phyloP scores from a whole-genome alignment of 2,888 invertebrate genomes.

The Serrognathus titanus region DNA sequence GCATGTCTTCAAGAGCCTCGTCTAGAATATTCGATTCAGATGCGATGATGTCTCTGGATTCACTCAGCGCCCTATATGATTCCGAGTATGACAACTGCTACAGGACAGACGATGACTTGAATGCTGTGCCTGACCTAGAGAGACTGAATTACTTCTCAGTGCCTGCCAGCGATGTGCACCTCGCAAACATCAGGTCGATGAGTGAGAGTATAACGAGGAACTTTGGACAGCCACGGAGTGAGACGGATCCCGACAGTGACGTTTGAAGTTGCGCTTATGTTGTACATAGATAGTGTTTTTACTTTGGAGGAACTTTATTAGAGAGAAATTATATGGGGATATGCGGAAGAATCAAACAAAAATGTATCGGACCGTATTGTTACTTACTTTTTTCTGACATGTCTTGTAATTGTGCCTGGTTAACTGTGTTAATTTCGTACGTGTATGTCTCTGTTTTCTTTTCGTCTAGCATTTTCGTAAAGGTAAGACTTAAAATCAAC shows the following conservation, averaged over 20 bases:
- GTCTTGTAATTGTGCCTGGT: not conserved
- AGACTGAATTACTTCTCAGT: conserved; percentile 49
- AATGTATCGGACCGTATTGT: not conserved
- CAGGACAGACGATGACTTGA: conserved; percentile 52
- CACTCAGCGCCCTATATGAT: conserved; percentile 80
- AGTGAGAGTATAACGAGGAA: conserved; percentile 74
- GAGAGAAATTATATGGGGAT: no score
- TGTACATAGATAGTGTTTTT: not conserved
- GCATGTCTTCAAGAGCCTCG: conserved; percentile 79
- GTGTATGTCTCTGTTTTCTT: no score
- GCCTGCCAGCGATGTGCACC: conserved; percentile 57
- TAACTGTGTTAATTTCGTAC: not conserved
- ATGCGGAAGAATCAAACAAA: not conserved
- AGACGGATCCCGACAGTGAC: conserved; percentile 67
- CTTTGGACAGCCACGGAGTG: conserved; percentile 67
- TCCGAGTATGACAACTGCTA: conserved; percentile 67
- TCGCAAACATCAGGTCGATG: conserved; percentile 72
- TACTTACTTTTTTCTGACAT: not conserved
- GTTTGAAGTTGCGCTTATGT: conserved; percentile 45
- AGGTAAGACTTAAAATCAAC: not conserved
- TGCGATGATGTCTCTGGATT: conserved; percentile 73
- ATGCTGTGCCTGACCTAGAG: conserved; percentile 48
- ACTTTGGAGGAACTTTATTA: not conserved
- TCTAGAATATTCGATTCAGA: conserved; percentile 77
- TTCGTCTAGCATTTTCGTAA: not conserved